These are phyloP conservation scores for Thunnus maccoyii DNA, from an alignment of 2,113 vertebrate species.

Conservation along the genomic window DNA sequence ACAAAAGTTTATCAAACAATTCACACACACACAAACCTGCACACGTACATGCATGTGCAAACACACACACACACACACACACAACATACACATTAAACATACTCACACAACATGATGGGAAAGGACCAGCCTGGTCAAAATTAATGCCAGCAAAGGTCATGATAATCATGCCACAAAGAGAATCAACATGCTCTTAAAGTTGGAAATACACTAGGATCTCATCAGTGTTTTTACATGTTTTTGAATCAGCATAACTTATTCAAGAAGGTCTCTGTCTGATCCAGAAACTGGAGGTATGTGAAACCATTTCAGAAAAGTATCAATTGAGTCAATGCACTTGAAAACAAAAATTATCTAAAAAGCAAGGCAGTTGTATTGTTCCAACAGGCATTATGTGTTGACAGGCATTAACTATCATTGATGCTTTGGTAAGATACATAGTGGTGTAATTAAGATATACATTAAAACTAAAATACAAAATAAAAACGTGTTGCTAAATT, in stretches of 20 bases:
- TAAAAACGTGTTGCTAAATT: slow-evolving; percentile 15
- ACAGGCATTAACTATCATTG: slow-evolving; percentile 55
- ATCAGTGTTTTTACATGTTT: slow-evolving; percentile 16
- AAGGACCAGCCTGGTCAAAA: slow-evolving; percentile 61
- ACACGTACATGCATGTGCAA: slow-evolving; percentile 17
- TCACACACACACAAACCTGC: slow-evolving; percentile 29
- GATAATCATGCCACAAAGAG: slow-evolving; percentile 50
- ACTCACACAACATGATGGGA: slow-evolving; percentile 37
- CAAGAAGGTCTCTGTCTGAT: slow-evolving; percentile 26
- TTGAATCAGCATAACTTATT: slow-evolving; percentile 32
- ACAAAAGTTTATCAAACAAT: slow-evolving; percentile 66
- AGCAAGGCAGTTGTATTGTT: slow-evolving; percentile 71
- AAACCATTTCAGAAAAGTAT: slow-evolving; percentile 30
- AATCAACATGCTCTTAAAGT: slow-evolving; percentile 53
- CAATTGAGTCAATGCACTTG: slow-evolving; percentile 46
- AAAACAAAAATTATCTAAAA: slow-evolving; percentile 34
- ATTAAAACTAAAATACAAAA: slow-evolving; percentile 40
- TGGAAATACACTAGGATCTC: slow-evolving; percentile 38
- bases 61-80: slow-evolving; percentile 21
- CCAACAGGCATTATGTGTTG: slow-evolving; percentile 69
- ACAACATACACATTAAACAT: background rate
- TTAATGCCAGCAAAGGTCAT: slow-evolving; percentile 35
- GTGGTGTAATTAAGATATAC: slow-evolving; percentile 15
- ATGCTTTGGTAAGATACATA: slow-evolving; percentile 74
- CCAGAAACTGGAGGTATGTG: slow-evolving; percentile 45